Evolutionary conservation across 2,888 invertebrate genomes (phyloP).

Genomic region (Phlogophora meticulosa): DNA sequence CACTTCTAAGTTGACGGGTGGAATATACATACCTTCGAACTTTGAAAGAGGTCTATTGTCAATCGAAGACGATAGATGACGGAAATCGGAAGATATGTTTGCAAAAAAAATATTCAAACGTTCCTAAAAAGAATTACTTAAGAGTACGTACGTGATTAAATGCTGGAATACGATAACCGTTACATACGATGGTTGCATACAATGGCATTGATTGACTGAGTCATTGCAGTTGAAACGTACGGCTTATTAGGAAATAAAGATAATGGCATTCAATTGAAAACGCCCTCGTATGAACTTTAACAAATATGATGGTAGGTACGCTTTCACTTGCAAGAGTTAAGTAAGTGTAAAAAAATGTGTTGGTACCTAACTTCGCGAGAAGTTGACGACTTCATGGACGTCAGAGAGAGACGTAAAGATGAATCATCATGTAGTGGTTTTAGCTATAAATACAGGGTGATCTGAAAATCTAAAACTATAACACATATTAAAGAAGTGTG

Average conservation of each 20-base stretch:
- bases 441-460: not conserved
- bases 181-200: slow-evolving; percentile 3
- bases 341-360: not conserved
- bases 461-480: too few relatives aligned
- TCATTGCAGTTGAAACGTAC: slow-evolving; percentile 9
- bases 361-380: not conserved
- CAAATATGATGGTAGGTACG: not conserved
- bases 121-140: not conserved
- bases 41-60: too few relatives aligned
- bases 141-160: not conserved
- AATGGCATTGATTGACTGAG: slow-evolving; percentile 17
- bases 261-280: slow-evolving; percentile 41
- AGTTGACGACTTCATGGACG: not conserved
- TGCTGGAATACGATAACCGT: slow-evolving; percentile 8
- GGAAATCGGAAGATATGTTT: not conserved
- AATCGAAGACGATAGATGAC: too few relatives aligned
- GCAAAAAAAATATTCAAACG: not conserved
- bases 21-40: too few relatives aligned
- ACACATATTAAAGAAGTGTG: too few relatives aligned
- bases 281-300: slow-evolving; percentile 26
- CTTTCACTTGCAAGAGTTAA: slow-evolving; percentile 11
- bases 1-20: too few relatives aligned
- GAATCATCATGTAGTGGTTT: not conserved
- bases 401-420: slow-evolving; percentile 14
- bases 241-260: slow-evolving; percentile 34